Evolutionary conservation across 2,888 invertebrate species (phyloP), one percentile per base, ranked within the genome.

Genomic region (Serrognathus titanus): DNA sequence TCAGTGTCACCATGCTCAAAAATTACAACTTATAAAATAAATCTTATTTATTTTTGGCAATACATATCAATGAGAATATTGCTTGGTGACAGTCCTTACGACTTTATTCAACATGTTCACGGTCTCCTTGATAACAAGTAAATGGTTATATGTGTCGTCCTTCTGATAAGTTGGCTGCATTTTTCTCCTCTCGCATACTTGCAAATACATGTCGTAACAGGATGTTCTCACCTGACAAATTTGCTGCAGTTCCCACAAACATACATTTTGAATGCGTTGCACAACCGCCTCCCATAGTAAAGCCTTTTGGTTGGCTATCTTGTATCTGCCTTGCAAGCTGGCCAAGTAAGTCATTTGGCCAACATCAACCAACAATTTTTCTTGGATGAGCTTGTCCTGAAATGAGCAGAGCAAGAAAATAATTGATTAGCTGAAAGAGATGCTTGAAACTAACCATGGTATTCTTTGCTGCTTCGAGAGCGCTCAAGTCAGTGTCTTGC

Each of bases 1-100:
- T 92, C 36, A 90, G 91, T 55, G 83, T 89, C 57, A 82, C 83
- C 66, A 86, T 94, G 84, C 83, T 91, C 48, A 74, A 78, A 51
- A 71, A 67, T 31, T 31, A 31, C 24, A 31, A 31, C 1, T 31
- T 31, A 31, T 31, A 31, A 31, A 31, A 31, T 31, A 2, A 31
- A 31, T 31, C 24, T 31, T 31, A 31, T 31, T 6, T 31, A 31
- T 31, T 31, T 31, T 16, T 16, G 16, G 2, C 16, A 16, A 16
- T 16, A n/a, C n/a, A n/a, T n/a, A 31, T 31, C 7, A 31, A 31
- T 31, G 4, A 16, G 16, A 16, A 16, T 16, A 16, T 6, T 6
- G 24, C 7, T 2, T 31, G 1, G 5, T 31, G 24, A 3, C 6
- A 31, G 1, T 31, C 24, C 7, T 31, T 7, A 31, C 24, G 24